Percentiles rank a stretch among this genome's conserved stretches.
Evolutionary conservation across 2,888 invertebrate species (phyloP).

Genomic region (Pilophorus perplexus): DNA sequence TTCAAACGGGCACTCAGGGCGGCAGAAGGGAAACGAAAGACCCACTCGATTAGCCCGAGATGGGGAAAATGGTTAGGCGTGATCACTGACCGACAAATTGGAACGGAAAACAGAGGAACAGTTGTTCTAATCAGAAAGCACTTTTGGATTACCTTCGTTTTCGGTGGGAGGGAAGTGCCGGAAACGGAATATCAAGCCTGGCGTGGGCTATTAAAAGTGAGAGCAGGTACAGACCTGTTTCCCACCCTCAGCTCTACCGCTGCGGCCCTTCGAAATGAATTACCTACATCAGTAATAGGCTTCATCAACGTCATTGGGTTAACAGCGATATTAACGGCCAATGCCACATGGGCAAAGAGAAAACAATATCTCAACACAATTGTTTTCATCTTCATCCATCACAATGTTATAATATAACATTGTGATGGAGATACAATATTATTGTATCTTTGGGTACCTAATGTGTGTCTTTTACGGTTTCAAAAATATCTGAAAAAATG

Average conservation of each 20-base stretch:
- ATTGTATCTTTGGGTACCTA: no score
- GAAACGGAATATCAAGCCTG: background rate
- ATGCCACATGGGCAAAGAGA: no score
- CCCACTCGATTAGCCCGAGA: background rate
- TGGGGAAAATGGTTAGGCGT: slow-evolving; percentile 20
- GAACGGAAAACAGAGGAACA: slow-evolving; percentile 7
- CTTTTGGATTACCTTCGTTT: slow-evolving; percentile 39
- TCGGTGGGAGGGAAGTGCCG: slow-evolving; percentile 22
- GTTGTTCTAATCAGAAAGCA: slow-evolving; percentile 36
- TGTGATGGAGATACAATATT: no score
- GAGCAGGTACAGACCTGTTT: background rate
- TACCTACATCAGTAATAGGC: no score
- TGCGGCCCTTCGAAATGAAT: no score
- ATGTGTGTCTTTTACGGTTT: no score
- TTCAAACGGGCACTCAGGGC: background rate
- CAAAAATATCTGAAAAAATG: no score
- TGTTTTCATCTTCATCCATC: no score
- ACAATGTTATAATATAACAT: no score
- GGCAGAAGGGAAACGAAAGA: slow-evolving; percentile 27
- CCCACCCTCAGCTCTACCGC: background rate
- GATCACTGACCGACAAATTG: slow-evolving; percentile 40
- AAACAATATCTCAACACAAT: no score
- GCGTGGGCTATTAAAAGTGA: background rate
- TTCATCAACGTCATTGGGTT: no score
- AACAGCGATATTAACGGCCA: no score